Base-by-base conservation (phyloP, 2,113 vertebrate species). In the Bolborhynchus lineola region DNA sequence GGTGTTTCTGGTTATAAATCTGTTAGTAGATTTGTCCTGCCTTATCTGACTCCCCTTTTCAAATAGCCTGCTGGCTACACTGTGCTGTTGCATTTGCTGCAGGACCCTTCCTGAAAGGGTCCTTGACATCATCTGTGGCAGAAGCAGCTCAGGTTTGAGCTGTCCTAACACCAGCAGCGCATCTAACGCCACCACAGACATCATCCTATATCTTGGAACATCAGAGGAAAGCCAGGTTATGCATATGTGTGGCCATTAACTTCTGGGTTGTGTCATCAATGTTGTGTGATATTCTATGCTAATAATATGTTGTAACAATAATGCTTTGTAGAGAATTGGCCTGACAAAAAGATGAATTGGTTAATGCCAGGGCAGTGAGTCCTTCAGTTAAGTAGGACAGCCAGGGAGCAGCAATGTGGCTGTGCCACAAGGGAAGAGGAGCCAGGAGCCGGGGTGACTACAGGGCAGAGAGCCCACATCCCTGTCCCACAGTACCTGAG, bases 331-430 rank as follows among this genome's bases (percentile, higher is more conserved):
- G 83, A 76, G 29, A 47, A 41, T 3, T 76, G 26, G 5, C 35
- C 47, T 69, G 35, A 28, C 41, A 63, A 37, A 60, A 81, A 31
- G 41, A 53, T 35, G 39, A 68, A 25, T 49, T 1, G 1, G 46
- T 67, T 91, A 29, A 33, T 74, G 53, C 46, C 21, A 65, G 53
- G 63, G 53, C 41, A 62, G 14, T 4, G 39, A 75, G 18, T 59
- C 50, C 28, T 65, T 65, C 1, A 1, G 31, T 53, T 41, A 53
- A 69, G 16, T 0, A 1, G 12, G 25, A 75, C 0, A 0, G 10
- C 18, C 28, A 49, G 25, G 35, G 31, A 86, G 65, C 42, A 33
- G 13, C 3, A 3, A 35, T n/a, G 2, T 20, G 52, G 25, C 25
- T 31, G 16, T 35, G 26, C 39, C 4, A 1, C 9, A n/a, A 33